Evolutionary conservation across 2,797 vertebrate species (phyloP), one percentile per base, ranked within the genome.

Genomic region (Ptychobarbus kaznakovi): DNA sequence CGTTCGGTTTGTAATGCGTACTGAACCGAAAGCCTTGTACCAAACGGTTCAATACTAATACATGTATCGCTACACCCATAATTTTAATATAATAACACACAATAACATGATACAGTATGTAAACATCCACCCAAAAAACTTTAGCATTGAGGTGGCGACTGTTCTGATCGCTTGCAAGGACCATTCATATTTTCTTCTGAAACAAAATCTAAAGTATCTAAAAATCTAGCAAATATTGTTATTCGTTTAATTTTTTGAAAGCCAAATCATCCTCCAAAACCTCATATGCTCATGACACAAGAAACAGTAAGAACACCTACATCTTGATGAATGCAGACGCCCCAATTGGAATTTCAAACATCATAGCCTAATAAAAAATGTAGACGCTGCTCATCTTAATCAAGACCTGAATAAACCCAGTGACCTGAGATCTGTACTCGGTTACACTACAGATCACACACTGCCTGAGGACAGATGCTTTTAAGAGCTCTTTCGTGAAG

Each of bases 401-500:
- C 22, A 66, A 83, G 44, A 53, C 11, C 22, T 44, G 20, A 69
- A 84, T 69, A 32, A 70, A 84, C 83, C 65, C 63, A 42, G 35
- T 79, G 83, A 70, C 74, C 75, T 22, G 22, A 70, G 53, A 72
- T 38, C 18, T 44, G 74, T 84, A 72, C 74, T 82, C 6, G 11
- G 40, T 80, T 80, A 85, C 20, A 78, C 72, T 51, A 56, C 28
- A 79, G 74, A 68, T 80, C 65, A n/a, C 44, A 58, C n/a, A 3
- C 44, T 12, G 46, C 87, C 84, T 68, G 58, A 42, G 58, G 80
- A 82, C 66, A 83, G 22, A 69, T 74, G 75, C 83, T 86, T 88
- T 86, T 86, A 86, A 83, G 74, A 69, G 25, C 76, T 80, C 49
- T 86, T 82, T 75, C 80, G 80, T 70, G 61, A 75, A 80, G 69